Conservation (phyloP, 2,888 invertebrate genomes). For the Ryuthela nishihirai region DNA sequence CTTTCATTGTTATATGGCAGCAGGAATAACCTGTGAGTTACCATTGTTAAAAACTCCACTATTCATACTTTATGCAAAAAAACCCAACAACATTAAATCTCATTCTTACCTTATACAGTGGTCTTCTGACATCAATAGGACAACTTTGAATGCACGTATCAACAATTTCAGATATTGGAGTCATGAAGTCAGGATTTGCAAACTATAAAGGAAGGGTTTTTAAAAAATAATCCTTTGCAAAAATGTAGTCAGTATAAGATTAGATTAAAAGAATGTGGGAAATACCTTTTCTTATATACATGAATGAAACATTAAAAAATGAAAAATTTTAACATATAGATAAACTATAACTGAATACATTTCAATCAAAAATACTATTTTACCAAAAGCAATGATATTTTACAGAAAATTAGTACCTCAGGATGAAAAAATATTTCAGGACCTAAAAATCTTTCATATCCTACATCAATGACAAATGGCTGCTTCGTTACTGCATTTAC, state of each 20-base stretch:
- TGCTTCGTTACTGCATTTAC: conserved; percentile 86
- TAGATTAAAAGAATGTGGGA: not conserved
- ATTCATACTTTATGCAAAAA: too few relatives aligned
- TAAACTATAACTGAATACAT: not conserved
- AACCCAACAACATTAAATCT: too few relatives aligned
- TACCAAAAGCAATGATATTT: conserved; percentile 9
- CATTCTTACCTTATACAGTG: conserved; percentile 79
- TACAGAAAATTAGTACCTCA: too few relatives aligned
- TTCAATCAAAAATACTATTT: not conserved
- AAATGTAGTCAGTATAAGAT: too few relatives aligned
- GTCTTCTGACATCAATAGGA: conserved; percentile 96
- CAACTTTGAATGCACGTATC: conserved; percentile 99
- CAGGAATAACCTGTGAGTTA: too few relatives aligned
- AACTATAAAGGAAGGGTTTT: conserved; percentile 59
- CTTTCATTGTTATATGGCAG: too few relatives aligned
- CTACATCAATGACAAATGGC: conserved; percentile 90
- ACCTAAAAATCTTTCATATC: conserved; percentile 94
- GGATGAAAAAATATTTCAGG: conserved; percentile 99
- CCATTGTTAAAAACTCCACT: too few relatives aligned
- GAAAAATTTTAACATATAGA: not conserved
- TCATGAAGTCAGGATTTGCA: conserved; percentile 98
- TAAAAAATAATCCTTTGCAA: not conserved
- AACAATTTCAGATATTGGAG: conserved; percentile 94
- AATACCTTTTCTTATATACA: not conserved
- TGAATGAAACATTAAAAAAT: not conserved